phyloP scores from a whole-genome alignment of 2,888 invertebrate genomes.

The Ornithoptera alexandrae region DNA sequence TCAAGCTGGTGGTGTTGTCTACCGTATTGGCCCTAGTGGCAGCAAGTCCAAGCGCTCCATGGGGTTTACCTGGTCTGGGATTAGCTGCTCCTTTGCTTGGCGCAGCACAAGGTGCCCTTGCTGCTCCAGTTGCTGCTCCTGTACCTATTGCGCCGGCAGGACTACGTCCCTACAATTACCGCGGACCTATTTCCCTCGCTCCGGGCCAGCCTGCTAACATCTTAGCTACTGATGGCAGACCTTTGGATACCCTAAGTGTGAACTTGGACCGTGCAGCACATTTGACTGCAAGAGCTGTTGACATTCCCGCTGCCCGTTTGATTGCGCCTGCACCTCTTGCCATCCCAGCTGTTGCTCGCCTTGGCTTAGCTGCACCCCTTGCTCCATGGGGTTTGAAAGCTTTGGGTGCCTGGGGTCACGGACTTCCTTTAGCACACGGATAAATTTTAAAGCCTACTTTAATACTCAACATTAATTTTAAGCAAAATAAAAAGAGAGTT shows the following conservation, averaged over 20 bases:
- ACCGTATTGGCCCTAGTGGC: slow-evolving; percentile 80
- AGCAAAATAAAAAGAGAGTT: slow-evolving; percentile 10
- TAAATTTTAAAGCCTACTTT: slow-evolving; percentile 41
- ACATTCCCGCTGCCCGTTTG: slow-evolving; percentile 39
- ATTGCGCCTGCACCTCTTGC: slow-evolving; percentile 39
- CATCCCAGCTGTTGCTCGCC: slow-evolving; percentile 47
- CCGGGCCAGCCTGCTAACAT: slow-evolving; percentile 72
- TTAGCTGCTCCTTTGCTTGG: slow-evolving; percentile 49
- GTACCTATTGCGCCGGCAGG: slow-evolving; percentile 49
- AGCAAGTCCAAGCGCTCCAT: slow-evolving; percentile 61
- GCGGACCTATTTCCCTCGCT: slow-evolving; percentile 64
- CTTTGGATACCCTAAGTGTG: slow-evolving; percentile 68
- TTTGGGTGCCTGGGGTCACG: slow-evolving; percentile 40
- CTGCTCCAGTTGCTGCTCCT: slow-evolving; percentile 43
- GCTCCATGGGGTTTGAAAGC: slow-evolving; percentile 38
- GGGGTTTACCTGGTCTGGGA: slow-evolving; percentile 38
- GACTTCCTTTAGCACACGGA: slow-evolving; percentile 47
- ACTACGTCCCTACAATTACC: slow-evolving; percentile 54
- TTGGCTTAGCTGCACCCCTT: slow-evolving; percentile 38
- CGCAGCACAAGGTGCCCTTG: slow-evolving; percentile 41
- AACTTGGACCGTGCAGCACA: slow-evolving; percentile 71
- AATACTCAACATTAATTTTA: neutral
- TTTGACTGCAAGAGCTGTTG: slow-evolving; percentile 59
- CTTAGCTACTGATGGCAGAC: slow-evolving; percentile 65
- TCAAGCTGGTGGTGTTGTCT: slow-evolving; percentile 82